These are phyloP conservation scores for Malacosoma neustria DNA, from an alignment of 2,888 invertebrate species.

Conservation along the genomic window DNA sequence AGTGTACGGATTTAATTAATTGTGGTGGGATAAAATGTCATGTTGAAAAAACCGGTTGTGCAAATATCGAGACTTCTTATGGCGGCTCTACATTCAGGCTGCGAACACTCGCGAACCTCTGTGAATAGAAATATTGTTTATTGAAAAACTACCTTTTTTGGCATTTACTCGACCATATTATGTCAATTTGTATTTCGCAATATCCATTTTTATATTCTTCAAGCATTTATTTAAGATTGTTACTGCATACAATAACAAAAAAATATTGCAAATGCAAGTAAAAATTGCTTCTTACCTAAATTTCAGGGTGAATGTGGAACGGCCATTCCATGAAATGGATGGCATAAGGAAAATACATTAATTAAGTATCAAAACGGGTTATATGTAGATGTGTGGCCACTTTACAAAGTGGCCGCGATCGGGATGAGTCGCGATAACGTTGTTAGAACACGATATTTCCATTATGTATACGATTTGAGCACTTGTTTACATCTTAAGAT, in stretches of 20 bases:
- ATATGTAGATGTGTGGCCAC: constrained; percentile 62
- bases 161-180: too few relatives aligned
- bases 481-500: constrained; percentile 72
- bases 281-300: too few relatives aligned
- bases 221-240: too few relatives aligned
- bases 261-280: too few relatives aligned
- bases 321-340: constrained; percentile 46
- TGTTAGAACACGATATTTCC: constrained; percentile 75
- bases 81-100: too few relatives aligned
- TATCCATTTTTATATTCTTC: too few relatives aligned
- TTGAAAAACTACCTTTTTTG: too few relatives aligned
- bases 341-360: constrained; percentile 34
- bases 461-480: constrained; percentile 75
- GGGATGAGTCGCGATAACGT: constrained; percentile 72
- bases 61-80: constrained; percentile 37
- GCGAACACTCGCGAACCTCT: too few relatives aligned
- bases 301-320: too few relatives aligned
- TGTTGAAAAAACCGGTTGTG: constrained; percentile 38
- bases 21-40: constrained; percentile 15
- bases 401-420: constrained; percentile 73
- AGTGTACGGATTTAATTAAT: constrained; percentile 19
- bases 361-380: constrained; percentile 37
- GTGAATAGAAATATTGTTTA: too few relatives aligned
- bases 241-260: too few relatives aligned
- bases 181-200: too few relatives aligned